Percentiles rank a stretch among this genome's conserved stretches.
Evolutionary conservation across 2,113 vertebrate species (phyloP).

Genomic region (Morone chrysops): DNA sequence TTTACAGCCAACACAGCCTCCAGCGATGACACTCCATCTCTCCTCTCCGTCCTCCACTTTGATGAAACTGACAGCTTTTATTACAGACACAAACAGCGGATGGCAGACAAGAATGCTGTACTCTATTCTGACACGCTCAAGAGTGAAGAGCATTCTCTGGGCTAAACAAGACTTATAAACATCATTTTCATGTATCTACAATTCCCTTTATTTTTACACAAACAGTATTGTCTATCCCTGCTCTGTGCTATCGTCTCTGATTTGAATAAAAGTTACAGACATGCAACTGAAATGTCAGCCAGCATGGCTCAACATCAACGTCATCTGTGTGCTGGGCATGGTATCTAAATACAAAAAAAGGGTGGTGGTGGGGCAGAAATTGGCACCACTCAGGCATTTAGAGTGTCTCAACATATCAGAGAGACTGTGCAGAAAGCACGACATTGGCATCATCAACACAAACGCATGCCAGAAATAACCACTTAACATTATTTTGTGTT

Average conservation of each 20-base stretch:
- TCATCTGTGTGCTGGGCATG: constrained; percentile 16
- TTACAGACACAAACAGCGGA: constrained; percentile 27
- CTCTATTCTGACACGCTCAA: not conserved
- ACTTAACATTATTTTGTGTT: constrained; percentile 25
- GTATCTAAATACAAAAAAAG: constrained; percentile 35
- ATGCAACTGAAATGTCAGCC: constrained; percentile 21
- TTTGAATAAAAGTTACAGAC: constrained; percentile 18
- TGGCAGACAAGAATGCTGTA: constrained; percentile 1
- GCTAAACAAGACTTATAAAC: constrained; percentile 8
- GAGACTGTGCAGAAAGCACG: constrained; percentile 33
- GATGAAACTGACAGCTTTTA: constrained; percentile 45
- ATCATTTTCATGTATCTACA: constrained; percentile 19
- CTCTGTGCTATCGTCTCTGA: constrained; percentile 12
- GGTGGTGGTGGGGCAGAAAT: not conserved
- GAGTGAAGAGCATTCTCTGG: constrained; percentile 17
- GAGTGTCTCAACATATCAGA: constrained; percentile 46
- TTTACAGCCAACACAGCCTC: constrained; percentile 58
- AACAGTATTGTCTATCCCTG: constrained; percentile 4
- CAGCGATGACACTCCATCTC: constrained; percentile 52
- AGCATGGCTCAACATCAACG: constrained; percentile 6
- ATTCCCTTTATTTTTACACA: constrained; percentile 12
- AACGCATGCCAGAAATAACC: constrained; percentile 30
- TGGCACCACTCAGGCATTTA: constrained; percentile 20
- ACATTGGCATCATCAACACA: not conserved
- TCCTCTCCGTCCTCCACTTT: constrained; percentile 3